Base-by-base conservation (phyloP, 2,113 vertebrate species). In the Pelecanus crispus region DNA sequence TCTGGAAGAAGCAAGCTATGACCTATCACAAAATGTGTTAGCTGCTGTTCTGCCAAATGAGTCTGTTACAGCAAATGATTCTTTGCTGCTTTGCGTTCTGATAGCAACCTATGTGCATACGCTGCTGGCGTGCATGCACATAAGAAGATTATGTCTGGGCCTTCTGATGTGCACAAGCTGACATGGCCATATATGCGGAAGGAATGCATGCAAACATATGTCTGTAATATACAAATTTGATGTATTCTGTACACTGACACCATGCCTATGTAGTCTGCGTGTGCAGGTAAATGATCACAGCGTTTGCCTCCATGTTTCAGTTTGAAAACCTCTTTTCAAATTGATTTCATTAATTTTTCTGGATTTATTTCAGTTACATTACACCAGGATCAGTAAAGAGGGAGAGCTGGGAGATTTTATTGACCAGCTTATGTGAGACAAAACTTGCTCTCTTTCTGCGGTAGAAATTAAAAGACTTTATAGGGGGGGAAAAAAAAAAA, bases 221-320 rank as follows among this genome's bases (percentile, higher is more conserved):
- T 40, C 66, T 75, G 59, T 18, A 25, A 17, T 4, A 9, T 2
- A 67, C 9, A 6, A 2, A 31, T 11, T 8, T 24, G 10, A 6
- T 32, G 38, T 38, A 10, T 47, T 78, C 83, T 47, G 31, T 36
- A 24, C 63, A 11, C 2, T 36, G 75, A 56, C 47, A 17, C 63
- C 1, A 0, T 16, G 42, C 67, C 71, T 12, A 11, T 4, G 15
- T 36, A 59, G 34, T 13, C 73, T 75, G 50, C 1, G 4, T 38
- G 71, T 61, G 66, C 70, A 78, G 75, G 49, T 61, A 32, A 61
- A 29, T 3, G 15, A 29, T 73, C 0, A 0, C 62, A 58, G 80
- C 32, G 5, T 70, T 81, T 83, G 55, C 67, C 38, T 66, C 67
- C 26, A 10, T 18, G 21, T 72, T 92, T 56, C 68, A 63, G 40